Evolutionary conservation across 2,797 vertebrate species (phyloP).

Genomic region (Carcharodon carcharias): DNA sequence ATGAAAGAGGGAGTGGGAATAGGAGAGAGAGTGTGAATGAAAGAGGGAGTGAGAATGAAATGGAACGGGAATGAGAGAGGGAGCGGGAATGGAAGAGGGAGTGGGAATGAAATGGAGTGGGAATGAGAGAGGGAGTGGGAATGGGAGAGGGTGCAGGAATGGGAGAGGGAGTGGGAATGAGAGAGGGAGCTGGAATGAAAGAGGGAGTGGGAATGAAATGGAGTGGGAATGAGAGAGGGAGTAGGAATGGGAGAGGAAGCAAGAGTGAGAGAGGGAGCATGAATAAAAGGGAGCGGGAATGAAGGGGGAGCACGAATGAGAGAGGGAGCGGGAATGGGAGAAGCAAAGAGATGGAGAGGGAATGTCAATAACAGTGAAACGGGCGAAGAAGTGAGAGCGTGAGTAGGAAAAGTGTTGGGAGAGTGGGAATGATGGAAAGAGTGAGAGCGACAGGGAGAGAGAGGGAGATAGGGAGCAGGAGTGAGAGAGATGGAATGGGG

Average conservation of each 20-base stretch:
- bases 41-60: conserved; percentile 13
- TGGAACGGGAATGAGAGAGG: no score
- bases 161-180: no score
- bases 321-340: conserved; percentile 27
- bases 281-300: not conserved
- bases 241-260: no score
- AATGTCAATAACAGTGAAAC: not conserved
- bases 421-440: conserved; percentile 39
- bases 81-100: not conserved
- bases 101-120: no score
- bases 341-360: conserved; percentile 41
- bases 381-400: conserved; percentile 42
- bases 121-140: no score
- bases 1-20: no score
- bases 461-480: conserved; percentile 34
- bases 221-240: no score
- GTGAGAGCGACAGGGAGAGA: conserved; percentile 41
- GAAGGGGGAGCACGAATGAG: conserved; percentile 1
- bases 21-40: conserved; percentile 34
- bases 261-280: no score
- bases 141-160: no score
- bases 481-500: no score
- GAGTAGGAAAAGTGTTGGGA: conserved; percentile 45
- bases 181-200: no score
- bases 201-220: no score